Conservation (phyloP, 2,888 invertebrate genomes). For the Apeira syringaria region DNA sequence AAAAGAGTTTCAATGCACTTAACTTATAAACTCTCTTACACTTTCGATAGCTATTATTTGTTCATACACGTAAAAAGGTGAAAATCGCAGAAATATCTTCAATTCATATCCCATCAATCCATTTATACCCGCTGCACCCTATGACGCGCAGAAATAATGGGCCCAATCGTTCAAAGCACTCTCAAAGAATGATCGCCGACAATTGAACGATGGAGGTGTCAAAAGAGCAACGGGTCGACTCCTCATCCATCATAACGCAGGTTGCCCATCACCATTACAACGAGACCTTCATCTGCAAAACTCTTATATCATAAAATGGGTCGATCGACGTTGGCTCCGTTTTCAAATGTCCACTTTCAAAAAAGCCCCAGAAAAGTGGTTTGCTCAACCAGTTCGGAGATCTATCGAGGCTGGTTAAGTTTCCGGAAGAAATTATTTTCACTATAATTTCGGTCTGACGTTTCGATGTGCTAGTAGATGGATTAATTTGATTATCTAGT, state of each 20-base stretch:
- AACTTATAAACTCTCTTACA: no score
- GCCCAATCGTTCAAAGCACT: conserved; percentile 61
- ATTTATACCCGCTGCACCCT: conserved; percentile 24
- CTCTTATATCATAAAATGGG: conserved; percentile 22
- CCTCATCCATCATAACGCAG: conserved; percentile 73
- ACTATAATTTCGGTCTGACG: conserved; percentile 72
- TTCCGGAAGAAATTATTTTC: conserved; percentile 73
- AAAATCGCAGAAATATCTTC: conserved; percentile 6
- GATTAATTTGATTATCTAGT: conserved; percentile 80
- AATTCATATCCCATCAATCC: conserved; percentile 25
- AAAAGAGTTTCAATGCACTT: no score
- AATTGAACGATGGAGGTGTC: conserved; percentile 77
- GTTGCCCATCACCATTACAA: conserved; percentile 45
- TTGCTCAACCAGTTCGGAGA: not conserved
- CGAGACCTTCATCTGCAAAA: conserved; percentile 32
- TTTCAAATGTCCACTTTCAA: conserved; percentile 1
- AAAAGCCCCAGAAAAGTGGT: not conserved
- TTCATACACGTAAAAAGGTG: conserved; percentile 5
- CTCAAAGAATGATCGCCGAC: conserved; percentile 72
- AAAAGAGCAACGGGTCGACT: conserved; percentile 71
- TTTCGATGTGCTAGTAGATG: conserved; percentile 81
- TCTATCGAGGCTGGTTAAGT: conserved; percentile 38
- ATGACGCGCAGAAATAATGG: conserved; percentile 68
- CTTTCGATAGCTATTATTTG: not conserved
- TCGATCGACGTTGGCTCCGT: conserved; percentile 33